These are phyloP conservation scores for Busseola fusca DNA, from an alignment of 2,888 invertebrate species.

Conservation along the genomic window DNA sequence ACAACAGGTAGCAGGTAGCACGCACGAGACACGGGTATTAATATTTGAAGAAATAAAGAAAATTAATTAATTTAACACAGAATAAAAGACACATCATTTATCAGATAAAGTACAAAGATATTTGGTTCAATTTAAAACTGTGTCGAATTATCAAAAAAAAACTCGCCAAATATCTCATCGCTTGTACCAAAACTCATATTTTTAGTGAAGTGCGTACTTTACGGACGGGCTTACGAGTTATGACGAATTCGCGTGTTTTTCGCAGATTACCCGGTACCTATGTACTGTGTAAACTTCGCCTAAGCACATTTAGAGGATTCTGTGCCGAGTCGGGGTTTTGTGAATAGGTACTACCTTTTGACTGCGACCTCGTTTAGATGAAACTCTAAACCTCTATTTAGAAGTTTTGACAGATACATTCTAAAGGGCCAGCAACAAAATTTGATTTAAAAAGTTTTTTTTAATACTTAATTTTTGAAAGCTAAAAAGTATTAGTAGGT, in stretches of 20 bases:
- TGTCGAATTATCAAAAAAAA: too few relatives aligned
- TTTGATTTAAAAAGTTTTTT: neutral
- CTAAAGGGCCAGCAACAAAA: too few relatives aligned
- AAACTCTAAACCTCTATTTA: neutral
- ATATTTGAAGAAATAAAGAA: too few relatives aligned
- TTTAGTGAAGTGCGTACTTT: constrained; percentile 78
- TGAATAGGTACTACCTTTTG: constrained; percentile 20
- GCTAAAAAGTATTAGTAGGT: too few relatives aligned
- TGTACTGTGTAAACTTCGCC: constrained; percentile 62
- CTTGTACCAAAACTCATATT: constrained; percentile 62
- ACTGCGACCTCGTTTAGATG: constrained; percentile 3
- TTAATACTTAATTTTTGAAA: neutral
- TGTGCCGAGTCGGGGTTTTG: constrained; percentile 53
- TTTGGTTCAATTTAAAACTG: too few relatives aligned
- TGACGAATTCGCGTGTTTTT: constrained; percentile 72
- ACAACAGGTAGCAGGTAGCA: too few relatives aligned
- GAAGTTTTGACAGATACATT: neutral
- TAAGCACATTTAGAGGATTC: constrained; percentile 63
- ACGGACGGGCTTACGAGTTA: constrained; percentile 68
- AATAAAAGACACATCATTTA: too few relatives aligned
- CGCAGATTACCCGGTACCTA: constrained; percentile 66
- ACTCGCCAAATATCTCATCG: constrained; percentile 33
- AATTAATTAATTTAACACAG: too few relatives aligned
- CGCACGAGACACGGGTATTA: too few relatives aligned
- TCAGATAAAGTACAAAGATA: too few relatives aligned